Conservation (phyloP, 2,113 vertebrate genomes). For the Formicarius rufipectus region DNA sequence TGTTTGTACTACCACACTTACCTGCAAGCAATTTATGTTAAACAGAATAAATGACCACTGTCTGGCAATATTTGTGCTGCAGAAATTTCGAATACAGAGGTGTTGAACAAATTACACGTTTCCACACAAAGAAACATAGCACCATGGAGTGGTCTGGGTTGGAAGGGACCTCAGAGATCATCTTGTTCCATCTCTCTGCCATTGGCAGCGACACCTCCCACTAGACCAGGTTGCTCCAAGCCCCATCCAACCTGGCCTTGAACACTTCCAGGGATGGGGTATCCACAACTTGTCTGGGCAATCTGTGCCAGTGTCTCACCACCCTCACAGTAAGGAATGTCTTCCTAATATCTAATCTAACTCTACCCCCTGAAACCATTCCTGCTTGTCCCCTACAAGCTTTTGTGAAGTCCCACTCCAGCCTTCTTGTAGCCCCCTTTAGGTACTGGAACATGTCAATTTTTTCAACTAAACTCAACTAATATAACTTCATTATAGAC, state of each 20-base stretch:
- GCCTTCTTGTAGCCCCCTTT: not conserved
- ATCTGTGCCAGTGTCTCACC: not conserved
- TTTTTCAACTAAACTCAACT: not conserved
- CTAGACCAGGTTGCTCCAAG: not conserved
- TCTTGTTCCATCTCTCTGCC: not conserved
- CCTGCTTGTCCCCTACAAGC: not conserved
- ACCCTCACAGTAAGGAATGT: not conserved
- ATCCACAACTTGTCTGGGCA: not conserved
- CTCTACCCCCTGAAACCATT: not conserved
- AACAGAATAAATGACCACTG: not conserved
- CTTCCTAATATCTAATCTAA: not conserved
- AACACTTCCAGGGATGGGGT: not conserved
- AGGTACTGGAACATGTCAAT: not conserved
- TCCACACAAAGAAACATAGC: not conserved
- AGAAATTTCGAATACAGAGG: not conserved
- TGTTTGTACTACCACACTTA: not conserved
- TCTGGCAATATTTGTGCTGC: not conserved
- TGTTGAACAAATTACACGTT: not conserved
- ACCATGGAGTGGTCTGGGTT: not conserved
- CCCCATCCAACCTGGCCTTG: not conserved
- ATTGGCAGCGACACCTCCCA: not conserved
- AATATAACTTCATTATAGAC: not conserved
- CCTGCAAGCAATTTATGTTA: not conserved
- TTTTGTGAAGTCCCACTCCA: not conserved
- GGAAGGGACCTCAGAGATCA: not conserved